Percentiles rank a stretch among this genome's conserved stretches.
phyloP scores from a whole-genome alignment of 2,888 invertebrate species.

The Eutolmus rufibarbis region DNA sequence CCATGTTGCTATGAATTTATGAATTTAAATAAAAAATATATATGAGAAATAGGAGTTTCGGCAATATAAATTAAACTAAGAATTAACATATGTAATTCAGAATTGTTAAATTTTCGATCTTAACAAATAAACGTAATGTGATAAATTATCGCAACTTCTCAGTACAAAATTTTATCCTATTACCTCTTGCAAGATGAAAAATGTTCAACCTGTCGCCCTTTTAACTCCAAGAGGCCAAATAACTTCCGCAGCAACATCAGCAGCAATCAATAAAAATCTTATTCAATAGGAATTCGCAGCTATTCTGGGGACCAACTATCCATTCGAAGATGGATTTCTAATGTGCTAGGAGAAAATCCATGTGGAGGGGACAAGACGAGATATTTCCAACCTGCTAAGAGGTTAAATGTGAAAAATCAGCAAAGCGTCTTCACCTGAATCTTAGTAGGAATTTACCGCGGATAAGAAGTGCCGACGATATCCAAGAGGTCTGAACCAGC shows the following conservation, averaged over 20 bases:
- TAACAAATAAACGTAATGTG: too few species aligned
- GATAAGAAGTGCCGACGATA: neutral
- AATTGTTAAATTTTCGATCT: too few species aligned
- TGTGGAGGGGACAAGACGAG: neutral
- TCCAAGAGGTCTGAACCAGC: neutral
- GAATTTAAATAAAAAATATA: too few species aligned
- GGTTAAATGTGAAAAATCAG: constrained; percentile 19
- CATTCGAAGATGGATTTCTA: neutral
- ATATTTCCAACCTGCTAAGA: constrained; percentile 1
- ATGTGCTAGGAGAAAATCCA: neutral
- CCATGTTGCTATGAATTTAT: too few species aligned
- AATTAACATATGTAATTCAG: too few species aligned
- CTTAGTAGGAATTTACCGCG: neutral
- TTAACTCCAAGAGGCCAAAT: neutral
- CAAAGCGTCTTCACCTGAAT: constrained; percentile 16
- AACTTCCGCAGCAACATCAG: neutral
- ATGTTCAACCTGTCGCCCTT: neutral
- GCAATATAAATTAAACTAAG: too few species aligned
- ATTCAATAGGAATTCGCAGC: constrained; percentile 43
- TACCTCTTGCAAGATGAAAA: neutral
- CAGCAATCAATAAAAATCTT: constrained; percentile 45
- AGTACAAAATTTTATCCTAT: neutral
- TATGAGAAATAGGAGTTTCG: neutral
- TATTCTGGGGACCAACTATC: neutral
- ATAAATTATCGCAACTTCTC: too few species aligned